Evolutionary conservation across 2,113 vertebrate genomes (phyloP).

Genomic region (Notarius lentiginosus): DNA sequence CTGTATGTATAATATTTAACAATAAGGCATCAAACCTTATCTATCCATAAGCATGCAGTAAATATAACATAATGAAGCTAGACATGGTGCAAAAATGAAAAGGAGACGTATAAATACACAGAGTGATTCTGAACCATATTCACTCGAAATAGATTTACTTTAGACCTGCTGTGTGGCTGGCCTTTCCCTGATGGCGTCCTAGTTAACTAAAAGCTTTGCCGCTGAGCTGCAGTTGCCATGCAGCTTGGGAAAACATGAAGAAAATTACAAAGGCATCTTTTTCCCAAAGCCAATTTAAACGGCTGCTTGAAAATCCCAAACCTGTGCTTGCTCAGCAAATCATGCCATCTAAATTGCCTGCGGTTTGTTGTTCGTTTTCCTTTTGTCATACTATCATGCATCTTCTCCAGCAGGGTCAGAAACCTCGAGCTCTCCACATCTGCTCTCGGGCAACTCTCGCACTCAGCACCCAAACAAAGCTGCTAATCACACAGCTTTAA

Average conservation of each 20-base stretch:
- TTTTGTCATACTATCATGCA: neutral
- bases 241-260: constrained; percentile 15
- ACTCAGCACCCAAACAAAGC: constrained; percentile 4
- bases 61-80: neutral
- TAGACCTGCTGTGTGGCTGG: constrained; percentile 9
- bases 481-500: constrained; percentile 22
- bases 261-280: constrained; percentile 21
- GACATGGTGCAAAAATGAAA: neutral
- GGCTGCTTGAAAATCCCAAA: constrained; percentile 9
- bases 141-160: constrained; percentile 12
- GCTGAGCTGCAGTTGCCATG: neutral
- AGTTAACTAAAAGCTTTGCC: constrained; percentile 27
- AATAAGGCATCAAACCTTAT: neutral
- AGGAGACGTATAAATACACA: neutral
- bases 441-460: neutral
- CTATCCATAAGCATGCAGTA: neutral
- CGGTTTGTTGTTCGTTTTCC: neutral
- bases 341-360: neutral
- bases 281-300: constrained; percentile 31
- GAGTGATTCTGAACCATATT: neutral
- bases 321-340: constrained; percentile 26
- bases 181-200: neutral
- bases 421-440: neutral
- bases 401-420: neutral
- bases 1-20: no score